Percentiles rank a stretch among this genome's conserved stretches.
phyloP scores from a whole-genome alignment of 2,888 invertebrate genomes.

The Macaria liturata region DNA sequence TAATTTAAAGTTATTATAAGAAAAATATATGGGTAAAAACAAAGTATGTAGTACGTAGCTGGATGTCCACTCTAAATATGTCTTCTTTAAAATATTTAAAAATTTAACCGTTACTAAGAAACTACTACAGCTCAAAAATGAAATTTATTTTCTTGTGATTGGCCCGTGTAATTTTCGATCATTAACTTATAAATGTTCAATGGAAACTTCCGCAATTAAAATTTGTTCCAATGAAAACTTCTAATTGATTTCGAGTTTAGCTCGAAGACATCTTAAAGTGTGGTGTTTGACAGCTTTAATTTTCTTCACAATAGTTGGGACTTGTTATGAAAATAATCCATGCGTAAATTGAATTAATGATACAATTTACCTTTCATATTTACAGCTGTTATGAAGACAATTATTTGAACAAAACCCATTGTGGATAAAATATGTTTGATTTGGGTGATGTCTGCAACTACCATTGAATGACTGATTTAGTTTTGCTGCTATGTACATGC shows the following conservation, averaged over 20 bases:
- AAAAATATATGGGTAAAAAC: too few species aligned
- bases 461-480: conserved; percentile 17
- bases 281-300: conserved; percentile 28
- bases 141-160: too few species aligned
- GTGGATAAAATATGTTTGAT: background rate
- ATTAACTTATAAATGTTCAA: too few species aligned
- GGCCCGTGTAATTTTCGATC: too few species aligned
- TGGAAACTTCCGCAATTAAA: conserved; percentile 12
- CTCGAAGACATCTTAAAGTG: conserved; percentile 16
- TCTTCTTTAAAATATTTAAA: too few species aligned
- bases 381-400: conserved; percentile 20
- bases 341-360: conserved; percentile 9
- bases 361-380: conserved; percentile 28
- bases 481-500: conserved; percentile 11
- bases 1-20: too few species aligned
- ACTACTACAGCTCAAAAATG: too few species aligned
- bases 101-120: too few species aligned
- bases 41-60: too few species aligned
- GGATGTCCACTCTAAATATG: too few species aligned
- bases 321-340: conserved; percentile 11
- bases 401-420: conserved; percentile 19
- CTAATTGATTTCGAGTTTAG: conserved; percentile 21
- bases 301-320: conserved; percentile 19
- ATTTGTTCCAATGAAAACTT: conserved; percentile 25
- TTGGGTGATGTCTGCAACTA: conserved; percentile 3